These are phyloP conservation scores for Hippolais icterina DNA, from an alignment of 2,113 vertebrate genomes.

Conservation along the genomic window DNA sequence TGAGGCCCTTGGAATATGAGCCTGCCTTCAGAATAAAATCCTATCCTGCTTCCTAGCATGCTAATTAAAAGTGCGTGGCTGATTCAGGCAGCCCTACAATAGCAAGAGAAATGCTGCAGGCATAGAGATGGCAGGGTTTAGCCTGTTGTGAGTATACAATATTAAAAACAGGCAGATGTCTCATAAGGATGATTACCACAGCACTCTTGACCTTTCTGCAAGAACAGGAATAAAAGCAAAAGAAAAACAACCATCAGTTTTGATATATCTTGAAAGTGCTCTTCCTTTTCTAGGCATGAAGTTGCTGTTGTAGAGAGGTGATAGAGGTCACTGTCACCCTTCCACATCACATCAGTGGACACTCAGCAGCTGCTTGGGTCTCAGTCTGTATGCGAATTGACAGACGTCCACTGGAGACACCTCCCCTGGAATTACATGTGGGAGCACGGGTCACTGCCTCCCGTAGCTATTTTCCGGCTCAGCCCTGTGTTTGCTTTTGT, in stretches of 20 bases:
- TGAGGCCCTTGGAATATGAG: background rate
- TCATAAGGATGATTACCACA: background rate
- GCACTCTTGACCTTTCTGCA: conserved; percentile 29
- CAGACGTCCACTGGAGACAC: background rate
- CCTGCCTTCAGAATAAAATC: conserved; percentile 26
- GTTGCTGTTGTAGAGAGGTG: background rate
- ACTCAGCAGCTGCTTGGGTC: background rate
- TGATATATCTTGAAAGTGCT: background rate
- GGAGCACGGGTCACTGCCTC: background rate
- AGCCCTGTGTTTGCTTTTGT: background rate
- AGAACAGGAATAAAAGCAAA: conserved; percentile 26
- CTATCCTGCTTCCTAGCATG: background rate
- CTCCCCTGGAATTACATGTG: background rate
- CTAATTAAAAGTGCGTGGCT: conserved; percentile 21
- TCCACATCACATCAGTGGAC: background rate
- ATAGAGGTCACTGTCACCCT: background rate
- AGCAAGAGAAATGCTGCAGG: conserved; percentile 7
- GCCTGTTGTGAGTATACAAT: background rate
- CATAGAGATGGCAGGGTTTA: background rate
- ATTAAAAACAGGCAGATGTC: conserved; percentile 22
- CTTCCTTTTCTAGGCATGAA: conserved; percentile 5
- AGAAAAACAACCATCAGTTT: background rate
- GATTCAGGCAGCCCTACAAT: conserved; percentile 1
- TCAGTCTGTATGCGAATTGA: background rate
- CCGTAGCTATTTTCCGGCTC: background rate